A percentile compares a stretch with the other conserved stretches of the same genome.
These are phyloP conservation scores for Physeter macrocephalus DNA, from an alignment of 2,113 vertebrate species.

Conservation along the genomic window DNA sequence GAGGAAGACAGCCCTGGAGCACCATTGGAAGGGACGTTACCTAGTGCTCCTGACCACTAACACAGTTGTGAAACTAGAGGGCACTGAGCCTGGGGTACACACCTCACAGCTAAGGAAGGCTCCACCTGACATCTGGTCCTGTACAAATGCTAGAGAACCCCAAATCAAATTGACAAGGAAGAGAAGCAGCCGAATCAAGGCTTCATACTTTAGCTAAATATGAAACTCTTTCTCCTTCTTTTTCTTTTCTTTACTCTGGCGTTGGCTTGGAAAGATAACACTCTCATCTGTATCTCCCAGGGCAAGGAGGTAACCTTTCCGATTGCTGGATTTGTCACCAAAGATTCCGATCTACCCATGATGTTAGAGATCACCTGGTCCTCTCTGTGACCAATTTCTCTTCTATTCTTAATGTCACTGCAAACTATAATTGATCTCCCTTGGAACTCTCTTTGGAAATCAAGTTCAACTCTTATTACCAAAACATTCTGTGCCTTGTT, in stretches of 20 bases:
- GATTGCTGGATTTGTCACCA: not conserved
- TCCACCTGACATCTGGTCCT: not conserved
- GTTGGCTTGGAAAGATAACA: not conserved
- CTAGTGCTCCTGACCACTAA: not conserved
- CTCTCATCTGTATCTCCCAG: not conserved
- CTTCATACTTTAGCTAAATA: not conserved
- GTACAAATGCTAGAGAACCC: not conserved
- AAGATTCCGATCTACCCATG: not conserved
- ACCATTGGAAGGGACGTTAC: not conserved
- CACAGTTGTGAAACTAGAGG: not conserved
- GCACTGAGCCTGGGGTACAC: not conserved
- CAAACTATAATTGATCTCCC: not conserved
- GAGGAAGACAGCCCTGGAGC: not conserved
- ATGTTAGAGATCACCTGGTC: not conserved
- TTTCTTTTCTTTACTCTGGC: not conserved
- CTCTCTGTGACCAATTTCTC: not conserved
- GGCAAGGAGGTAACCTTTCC: not conserved
- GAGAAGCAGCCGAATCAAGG: not conserved
- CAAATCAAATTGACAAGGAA: not conserved
- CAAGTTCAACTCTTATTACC: not conserved
- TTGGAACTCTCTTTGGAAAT: not conserved
- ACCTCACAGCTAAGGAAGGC: not conserved
- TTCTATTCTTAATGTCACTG: not conserved
- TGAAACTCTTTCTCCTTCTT: not conserved
- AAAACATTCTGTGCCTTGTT: not conserved